phyloP scores from a whole-genome alignment of 2,797 vertebrate genomes.

The Fistularia commersonii region DNA sequence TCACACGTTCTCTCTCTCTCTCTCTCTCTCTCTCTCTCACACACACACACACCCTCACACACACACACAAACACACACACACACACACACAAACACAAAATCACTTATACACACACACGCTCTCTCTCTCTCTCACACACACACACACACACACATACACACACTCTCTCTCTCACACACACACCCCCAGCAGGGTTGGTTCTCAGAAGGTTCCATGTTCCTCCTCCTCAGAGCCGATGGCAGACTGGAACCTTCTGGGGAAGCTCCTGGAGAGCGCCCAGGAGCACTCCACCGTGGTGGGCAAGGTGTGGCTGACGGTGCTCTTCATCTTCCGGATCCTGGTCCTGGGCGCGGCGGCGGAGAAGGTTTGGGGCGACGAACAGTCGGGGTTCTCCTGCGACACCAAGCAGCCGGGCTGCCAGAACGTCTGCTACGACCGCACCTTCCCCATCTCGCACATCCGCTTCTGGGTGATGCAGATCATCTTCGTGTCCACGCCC shows the following conservation, averaged over 20 bases:
- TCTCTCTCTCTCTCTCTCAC: too few relatives aligned
- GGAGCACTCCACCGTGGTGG: constrained; percentile 87
- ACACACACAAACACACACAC: too few relatives aligned
- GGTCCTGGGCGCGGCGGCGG: constrained; percentile 80
- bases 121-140: too few relatives aligned
- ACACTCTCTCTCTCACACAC: too few relatives aligned
- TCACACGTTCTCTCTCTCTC: too few relatives aligned
- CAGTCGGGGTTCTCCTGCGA: constrained; percentile 85
- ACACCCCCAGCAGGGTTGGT: too few relatives aligned
- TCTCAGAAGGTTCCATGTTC: constrained; percentile 9
- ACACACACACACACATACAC: too few relatives aligned
- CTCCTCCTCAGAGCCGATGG: constrained; percentile 76
- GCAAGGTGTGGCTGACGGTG: constrained; percentile 87
- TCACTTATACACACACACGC: too few relatives aligned
- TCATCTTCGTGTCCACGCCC: constrained; percentile 88
- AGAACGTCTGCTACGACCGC: constrained; percentile 87
- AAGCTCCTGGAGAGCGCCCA: constrained; percentile 86
- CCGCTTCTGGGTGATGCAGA: constrained; percentile 92
- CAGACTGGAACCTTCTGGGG: constrained; percentile 84
- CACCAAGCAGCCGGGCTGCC: constrained; percentile 88
- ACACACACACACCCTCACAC: too few relatives aligned
- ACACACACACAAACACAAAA: too few relatives aligned
- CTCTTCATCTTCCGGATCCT: constrained; percentile 88
- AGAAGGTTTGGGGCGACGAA: constrained; percentile 89
- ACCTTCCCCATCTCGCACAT: constrained; percentile 92